Conservation (phyloP, 2,888 invertebrate genomes). For the Acanthosepion pharaonis region DNA sequence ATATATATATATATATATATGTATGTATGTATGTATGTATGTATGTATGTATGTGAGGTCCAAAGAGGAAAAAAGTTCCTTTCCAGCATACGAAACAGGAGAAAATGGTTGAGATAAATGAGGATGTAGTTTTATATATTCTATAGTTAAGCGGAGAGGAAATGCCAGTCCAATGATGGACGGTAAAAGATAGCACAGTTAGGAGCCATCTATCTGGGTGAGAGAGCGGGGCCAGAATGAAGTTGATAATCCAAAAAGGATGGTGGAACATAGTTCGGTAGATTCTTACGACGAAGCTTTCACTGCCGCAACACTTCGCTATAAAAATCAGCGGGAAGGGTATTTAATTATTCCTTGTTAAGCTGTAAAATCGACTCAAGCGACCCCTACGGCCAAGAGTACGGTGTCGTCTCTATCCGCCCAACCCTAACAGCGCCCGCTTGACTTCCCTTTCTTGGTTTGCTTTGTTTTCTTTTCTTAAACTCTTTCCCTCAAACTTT, state of each 20-base stretch:
- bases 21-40: too few relatives aligned
- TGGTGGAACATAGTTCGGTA: not conserved
- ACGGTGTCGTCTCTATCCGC: not conserved
- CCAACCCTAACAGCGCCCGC: not conserved
- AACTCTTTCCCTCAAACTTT: not conserved
- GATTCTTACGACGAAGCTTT: not conserved
- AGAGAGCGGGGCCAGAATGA: not conserved
- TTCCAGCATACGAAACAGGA: too few relatives aligned
- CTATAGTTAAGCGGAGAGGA: too few relatives aligned
- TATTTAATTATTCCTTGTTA: not conserved
- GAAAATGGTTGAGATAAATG: too few relatives aligned
- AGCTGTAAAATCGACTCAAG: slow-evolving; percentile 2
- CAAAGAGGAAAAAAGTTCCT: too few relatives aligned
- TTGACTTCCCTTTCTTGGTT: not conserved
- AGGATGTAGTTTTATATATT: too few relatives aligned
- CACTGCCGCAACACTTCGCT: not conserved
- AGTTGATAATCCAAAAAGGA: not conserved
- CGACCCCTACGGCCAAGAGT: not conserved
- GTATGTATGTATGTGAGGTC: too few relatives aligned
- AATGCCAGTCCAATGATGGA: too few relatives aligned
- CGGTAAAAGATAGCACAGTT: too few relatives aligned
- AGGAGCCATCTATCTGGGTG: too few relatives aligned
- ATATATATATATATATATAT: not conserved
- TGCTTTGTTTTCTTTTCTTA: not conserved
- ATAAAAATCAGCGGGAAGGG: not conserved